phyloP scores from a whole-genome alignment of 53 echinoderm and acorn worm genomes.

The Luidia sarsii region DNA sequence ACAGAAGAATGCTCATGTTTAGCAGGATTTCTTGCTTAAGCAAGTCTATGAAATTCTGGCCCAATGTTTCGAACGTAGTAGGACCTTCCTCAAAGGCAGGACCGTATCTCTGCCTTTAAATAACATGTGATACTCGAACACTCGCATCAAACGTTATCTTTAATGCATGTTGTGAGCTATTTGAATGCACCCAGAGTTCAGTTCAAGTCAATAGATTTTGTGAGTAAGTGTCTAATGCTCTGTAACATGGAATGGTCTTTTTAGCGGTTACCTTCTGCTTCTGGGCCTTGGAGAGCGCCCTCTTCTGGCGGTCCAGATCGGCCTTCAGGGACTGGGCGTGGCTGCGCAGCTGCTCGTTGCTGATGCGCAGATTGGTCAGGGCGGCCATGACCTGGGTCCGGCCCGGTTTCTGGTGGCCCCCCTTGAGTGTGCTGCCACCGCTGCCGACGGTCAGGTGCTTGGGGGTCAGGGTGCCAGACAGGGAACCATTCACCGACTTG shows the following conservation, averaged over 20 bases:
- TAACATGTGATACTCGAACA: too few relatives aligned
- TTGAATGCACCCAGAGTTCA: too few relatives aligned
- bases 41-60: too few relatives aligned
- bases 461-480: constrained; percentile 33
- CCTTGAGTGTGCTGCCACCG: neutral
- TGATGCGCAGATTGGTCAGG: constrained; percentile 70
- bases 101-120: too few relatives aligned
- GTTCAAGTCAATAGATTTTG: neutral
- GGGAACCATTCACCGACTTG: constrained; percentile 18
- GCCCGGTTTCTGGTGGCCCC: constrained; percentile 47
- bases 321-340: constrained; percentile 68
- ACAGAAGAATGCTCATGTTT: too few relatives aligned
- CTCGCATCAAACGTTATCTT: too few relatives aligned
- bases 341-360: constrained; percentile 88
- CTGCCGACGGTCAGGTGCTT: too few relatives aligned
- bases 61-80: too few relatives aligned
- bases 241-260: neutral
- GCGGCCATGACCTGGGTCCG: constrained; percentile 83
- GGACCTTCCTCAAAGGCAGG: too few relatives aligned
- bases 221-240: neutral
- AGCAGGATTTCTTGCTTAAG: too few relatives aligned
- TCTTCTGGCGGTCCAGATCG: constrained; percentile 76
- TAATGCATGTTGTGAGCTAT: too few relatives aligned
- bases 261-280: constrained; percentile 95
- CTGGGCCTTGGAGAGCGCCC: constrained; percentile 65